Evolutionary conservation across 2,888 invertebrate genomes (phyloP), one percentile per base, ranked within the genome.

Genomic region (Branchipolynoe longqiensis): DNA sequence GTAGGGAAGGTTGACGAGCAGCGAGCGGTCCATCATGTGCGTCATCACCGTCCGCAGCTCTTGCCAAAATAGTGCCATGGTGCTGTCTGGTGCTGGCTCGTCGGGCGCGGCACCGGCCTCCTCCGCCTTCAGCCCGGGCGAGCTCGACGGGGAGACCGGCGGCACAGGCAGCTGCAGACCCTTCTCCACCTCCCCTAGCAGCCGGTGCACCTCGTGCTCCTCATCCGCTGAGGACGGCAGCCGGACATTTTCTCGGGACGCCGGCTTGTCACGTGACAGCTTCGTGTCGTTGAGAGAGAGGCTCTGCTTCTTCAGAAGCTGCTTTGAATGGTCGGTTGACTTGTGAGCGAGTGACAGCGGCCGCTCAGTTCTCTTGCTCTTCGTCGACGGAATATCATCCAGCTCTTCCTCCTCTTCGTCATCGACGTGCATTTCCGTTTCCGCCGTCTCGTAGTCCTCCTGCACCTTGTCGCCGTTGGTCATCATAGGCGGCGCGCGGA

Each of bases 21-120:
- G 86, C 1, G 85, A 82, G 54, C 84, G 84, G 81, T 89, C 85
- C 33, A 87, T 62, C 86, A 87, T 88, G 33, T 28, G 69, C 22
- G 78, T 41, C 54, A 85, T 58, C 12, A 88, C n/a, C 33, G 84
- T 31, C 18, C 48, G 69, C 8, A 85, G 36, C 58, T 87, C 87
- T 4, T 31, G 48, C 78, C 78, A 78, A 33, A 78, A 78, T 14
- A 38, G n/a, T 8, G 31, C 48, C 25, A 48, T 1, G 2, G 25
- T 25, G 31, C 31, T 62, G 1, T 62, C 62, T n/a, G n/a, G n/a
- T n/a, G n/a, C n/a, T n/a, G n/a, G n/a, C 25, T 28, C 25, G 6
- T 62, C 62, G n/a, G 6, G 25, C 12, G 25, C 31, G n/a, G n/a
- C 8, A 8, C 25, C 14, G 0, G 48, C 25, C 28, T 8, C 25